A percentile compares a stretch with the other conserved stretches of the same genome.
Conservation (phyloP, 2,113 vertebrate genomes). For the Neoarius graeffei region DNA sequence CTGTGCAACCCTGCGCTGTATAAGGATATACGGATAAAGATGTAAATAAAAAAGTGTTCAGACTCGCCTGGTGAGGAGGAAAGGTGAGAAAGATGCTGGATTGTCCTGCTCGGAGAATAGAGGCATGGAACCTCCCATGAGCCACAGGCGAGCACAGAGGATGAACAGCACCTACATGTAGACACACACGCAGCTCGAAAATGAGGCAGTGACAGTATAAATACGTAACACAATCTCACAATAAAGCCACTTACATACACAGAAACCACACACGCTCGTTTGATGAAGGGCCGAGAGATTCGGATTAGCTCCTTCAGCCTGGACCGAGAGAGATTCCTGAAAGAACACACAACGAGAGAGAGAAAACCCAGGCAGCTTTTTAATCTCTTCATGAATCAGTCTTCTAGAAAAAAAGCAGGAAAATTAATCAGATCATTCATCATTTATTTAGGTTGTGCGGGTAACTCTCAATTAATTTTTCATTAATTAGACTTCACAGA, state of each 20-base stretch:
- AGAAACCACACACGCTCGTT: slow-evolving; percentile 81
- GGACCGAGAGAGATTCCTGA: slow-evolving; percentile 64
- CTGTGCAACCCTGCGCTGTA: neutral
- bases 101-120: slow-evolving; percentile 98
- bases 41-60: neutral
- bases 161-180: slow-evolving; percentile 79
- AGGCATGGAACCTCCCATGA: slow-evolving; percentile 98
- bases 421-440: slow-evolving; percentile 21
- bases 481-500: slow-evolving; percentile 29
- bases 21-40: neutral
- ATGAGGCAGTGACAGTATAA: neutral
- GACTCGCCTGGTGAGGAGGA: slow-evolving; percentile 86
- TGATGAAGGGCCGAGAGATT: slow-evolving; percentile 82
- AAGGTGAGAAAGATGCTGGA: slow-evolving; percentile 92
- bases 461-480: slow-evolving; percentile 24
- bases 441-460: neutral
- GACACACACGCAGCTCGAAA: neutral
- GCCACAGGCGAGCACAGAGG: slow-evolving; percentile 87
- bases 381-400: slow-evolving; percentile 8
- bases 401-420: neutral
- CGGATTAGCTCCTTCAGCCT: slow-evolving; percentile 59
- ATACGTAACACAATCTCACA: neutral
- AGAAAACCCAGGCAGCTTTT: neutral
- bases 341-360: neutral
- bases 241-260: slow-evolving; percentile 80